phyloP scores from a whole-genome alignment of 2,797 vertebrate genomes.

The Typhlichthys eigenmanni region DNA sequence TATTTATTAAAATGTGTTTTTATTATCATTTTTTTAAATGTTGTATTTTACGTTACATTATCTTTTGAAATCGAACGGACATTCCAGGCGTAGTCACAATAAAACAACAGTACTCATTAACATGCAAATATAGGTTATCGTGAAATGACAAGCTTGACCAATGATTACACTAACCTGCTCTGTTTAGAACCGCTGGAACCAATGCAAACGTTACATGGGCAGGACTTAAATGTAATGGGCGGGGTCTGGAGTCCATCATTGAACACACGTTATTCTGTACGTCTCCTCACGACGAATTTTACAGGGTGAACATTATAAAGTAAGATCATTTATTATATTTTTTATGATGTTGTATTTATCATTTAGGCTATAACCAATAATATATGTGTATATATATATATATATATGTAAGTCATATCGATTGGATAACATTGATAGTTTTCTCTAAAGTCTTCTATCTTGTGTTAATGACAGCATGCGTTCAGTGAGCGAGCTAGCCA shows the following conservation, averaged over 20 bases:
- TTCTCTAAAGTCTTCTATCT: no score
- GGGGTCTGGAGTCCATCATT: background rate
- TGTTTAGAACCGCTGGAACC: conserved; percentile 33
- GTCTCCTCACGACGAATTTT: no score
- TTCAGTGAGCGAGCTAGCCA: no score
- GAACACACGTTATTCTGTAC: background rate
- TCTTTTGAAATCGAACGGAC: conserved; percentile 11
- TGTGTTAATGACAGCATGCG: no score
- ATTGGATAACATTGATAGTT: no score
- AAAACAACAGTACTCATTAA: conserved; percentile 1
- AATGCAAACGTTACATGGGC: conserved; percentile 20
- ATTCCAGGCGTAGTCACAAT: conserved; percentile 23
- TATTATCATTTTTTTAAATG: no score
- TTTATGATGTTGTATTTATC: background rate
- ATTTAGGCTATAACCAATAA: background rate
- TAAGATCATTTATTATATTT: background rate
- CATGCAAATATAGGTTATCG: background rate
- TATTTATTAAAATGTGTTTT: no score
- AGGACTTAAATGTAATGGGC: conserved; percentile 7
- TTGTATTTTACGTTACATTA: no score
- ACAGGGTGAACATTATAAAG: no score
- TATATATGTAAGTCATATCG: background rate
- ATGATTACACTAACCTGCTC: background rate
- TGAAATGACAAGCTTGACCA: conserved; percentile 25
- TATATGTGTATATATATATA: background rate